Evolutionary conservation across 2,113 vertebrate genomes (phyloP).

Genomic region (Axis porcinus): DNA sequence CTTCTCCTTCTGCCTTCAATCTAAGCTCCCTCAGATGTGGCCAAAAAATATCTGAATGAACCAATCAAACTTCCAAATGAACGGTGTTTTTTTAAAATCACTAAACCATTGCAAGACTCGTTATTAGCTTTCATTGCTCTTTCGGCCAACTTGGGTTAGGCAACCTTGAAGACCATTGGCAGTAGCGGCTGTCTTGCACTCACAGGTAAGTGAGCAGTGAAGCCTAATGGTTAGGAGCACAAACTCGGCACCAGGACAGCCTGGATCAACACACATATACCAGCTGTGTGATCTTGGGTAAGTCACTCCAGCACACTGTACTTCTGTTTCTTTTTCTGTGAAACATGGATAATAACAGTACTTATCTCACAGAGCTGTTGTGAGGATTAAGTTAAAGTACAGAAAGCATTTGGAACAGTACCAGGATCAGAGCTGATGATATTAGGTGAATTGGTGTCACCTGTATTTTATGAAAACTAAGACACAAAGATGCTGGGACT

Average conservation of each 20-base stretch:
- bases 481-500: background rate
- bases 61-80: background rate
- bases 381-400: background rate
- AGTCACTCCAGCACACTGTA: background rate
- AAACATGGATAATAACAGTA: background rate
- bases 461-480: background rate
- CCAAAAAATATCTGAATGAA: background rate
- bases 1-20: background rate
- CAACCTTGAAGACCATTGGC: background rate
- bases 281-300: background rate
- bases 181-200: background rate
- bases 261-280: background rate
- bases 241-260: background rate
- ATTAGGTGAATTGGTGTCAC: background rate
- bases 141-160: background rate
- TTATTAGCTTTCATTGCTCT: background rate
- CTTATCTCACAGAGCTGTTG: background rate
- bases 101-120: background rate
- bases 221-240: background rate
- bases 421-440: background rate
- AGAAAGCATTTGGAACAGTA: background rate
- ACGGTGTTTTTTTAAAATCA: background rate
- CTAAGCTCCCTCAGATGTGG: background rate
- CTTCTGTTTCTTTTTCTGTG: background rate
- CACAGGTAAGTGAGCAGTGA: background rate